These are phyloP conservation scores for Calephelis nemesis DNA, from an alignment of 1,140 invertebrate species.

Conservation along the genomic window DNA sequence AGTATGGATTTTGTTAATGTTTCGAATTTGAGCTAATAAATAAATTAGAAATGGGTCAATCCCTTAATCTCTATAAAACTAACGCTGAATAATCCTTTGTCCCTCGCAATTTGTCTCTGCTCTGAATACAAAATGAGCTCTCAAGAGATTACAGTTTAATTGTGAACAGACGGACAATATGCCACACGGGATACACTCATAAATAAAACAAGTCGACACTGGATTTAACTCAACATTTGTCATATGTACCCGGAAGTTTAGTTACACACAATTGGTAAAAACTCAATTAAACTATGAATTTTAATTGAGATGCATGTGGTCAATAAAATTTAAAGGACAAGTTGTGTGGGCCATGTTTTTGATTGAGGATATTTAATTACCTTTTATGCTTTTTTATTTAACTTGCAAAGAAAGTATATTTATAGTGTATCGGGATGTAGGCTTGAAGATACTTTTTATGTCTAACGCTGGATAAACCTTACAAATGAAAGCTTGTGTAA, in stretches of 20 bases:
- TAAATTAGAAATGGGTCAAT: not conserved
- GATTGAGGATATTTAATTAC: no score
- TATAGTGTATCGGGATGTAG: no score
- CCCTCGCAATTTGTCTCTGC: constrained; percentile 2
- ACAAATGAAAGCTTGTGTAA: no score
- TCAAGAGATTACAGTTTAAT: constrained; percentile 13
- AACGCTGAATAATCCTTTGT: constrained; percentile 8
- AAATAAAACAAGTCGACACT: constrained; percentile 3
- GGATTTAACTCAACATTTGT: constrained; percentile 6
- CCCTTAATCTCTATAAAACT: not conserved
- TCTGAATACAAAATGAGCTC: constrained; percentile 11
- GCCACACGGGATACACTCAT: constrained; percentile 9
- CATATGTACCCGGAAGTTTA: constrained; percentile 9
- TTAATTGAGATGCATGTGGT: constrained; percentile 4
- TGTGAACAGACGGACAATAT: constrained; percentile 13
- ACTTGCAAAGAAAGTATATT: no score
- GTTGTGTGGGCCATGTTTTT: no score
- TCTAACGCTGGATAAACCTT: no score
- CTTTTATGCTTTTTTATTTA: no score
- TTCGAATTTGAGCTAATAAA: not conserved
- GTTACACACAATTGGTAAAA: constrained; percentile 4
- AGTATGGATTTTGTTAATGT: no score
- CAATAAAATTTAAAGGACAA: not conserved
- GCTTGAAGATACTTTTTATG: no score
- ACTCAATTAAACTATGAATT: not conserved